phyloP scores from a whole-genome alignment of 2,797 vertebrate species.

The Trichosurus vulpecula region DNA sequence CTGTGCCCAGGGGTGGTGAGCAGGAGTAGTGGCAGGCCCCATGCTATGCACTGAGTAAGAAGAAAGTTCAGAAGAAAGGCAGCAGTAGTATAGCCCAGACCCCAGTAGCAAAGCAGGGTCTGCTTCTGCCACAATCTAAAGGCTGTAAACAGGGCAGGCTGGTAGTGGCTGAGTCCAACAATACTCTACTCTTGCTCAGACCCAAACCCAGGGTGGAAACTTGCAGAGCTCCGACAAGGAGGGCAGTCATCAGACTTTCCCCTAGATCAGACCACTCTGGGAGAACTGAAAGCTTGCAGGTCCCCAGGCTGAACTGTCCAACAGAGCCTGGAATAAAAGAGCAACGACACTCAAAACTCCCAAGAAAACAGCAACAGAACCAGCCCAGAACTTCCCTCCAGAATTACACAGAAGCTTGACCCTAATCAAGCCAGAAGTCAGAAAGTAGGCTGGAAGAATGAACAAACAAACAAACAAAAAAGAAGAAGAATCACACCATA shows the following conservation, averaged over 20 bases:
- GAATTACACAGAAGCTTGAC: too few relatives aligned
- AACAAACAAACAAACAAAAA: too few relatives aligned
- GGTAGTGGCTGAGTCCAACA: background rate
- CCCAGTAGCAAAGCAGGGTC: background rate
- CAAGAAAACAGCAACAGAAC: background rate
- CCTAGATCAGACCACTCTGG: background rate
- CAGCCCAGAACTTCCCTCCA: too few relatives aligned
- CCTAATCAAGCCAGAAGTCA: too few relatives aligned
- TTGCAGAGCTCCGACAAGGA: background rate
- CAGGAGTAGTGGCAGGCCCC: background rate
- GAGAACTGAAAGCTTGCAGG: background rate
- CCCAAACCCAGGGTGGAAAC: background rate
- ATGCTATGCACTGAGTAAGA: background rate
- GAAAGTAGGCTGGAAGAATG: too few relatives aligned
- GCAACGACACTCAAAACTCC: background rate
- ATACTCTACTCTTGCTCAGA: background rate
- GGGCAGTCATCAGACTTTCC: background rate
- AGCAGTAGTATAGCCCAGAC: background rate
- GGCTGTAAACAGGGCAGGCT: background rate
- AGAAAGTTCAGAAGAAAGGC: background rate
- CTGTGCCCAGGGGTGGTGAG: background rate
- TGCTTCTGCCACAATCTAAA: background rate
- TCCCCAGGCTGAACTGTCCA: background rate
- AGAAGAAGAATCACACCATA: too few relatives aligned
- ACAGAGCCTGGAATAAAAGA: background rate